phyloP scores from a whole-genome alignment of 2,113 vertebrate species.

The Gasterosteus nipponicus region DNA sequence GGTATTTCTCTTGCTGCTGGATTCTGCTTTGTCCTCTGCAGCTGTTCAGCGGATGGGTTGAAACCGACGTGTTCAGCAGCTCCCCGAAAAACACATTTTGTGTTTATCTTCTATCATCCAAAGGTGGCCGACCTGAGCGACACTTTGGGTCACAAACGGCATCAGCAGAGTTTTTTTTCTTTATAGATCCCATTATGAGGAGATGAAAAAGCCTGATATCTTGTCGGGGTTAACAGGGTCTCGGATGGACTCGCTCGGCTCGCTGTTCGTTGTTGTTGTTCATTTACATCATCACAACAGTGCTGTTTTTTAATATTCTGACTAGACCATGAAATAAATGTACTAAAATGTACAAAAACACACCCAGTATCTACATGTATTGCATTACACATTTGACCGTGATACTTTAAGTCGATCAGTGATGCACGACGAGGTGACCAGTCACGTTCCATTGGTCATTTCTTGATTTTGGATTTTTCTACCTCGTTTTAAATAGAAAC shows the following conservation, averaged over 20 bases:
- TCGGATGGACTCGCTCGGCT: neutral
- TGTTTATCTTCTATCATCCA: neutral
- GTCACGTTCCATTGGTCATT: neutral
- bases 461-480: neutral
- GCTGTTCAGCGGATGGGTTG: neutral
- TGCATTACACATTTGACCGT: too few relatives aligned
- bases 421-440: too few relatives aligned
- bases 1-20: neutral
- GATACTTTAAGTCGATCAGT: too few relatives aligned
- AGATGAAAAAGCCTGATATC: neutral
- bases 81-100: neutral
- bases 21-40: constrained; percentile 1
- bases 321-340: neutral
- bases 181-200: neutral
- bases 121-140: neutral
- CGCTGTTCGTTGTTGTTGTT: neutral
- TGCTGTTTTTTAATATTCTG: neutral
- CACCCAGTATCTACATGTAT: too few relatives aligned
- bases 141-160: neutral
- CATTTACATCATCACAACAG: neutral
- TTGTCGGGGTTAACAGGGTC: neutral
- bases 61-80: neutral
- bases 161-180: neutral
- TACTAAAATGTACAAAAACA: neutral
- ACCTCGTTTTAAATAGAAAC: too few relatives aligned